Base-by-base conservation (phyloP, 2,888 invertebrate species). In the Rhamphomyia laevipes region DNA sequence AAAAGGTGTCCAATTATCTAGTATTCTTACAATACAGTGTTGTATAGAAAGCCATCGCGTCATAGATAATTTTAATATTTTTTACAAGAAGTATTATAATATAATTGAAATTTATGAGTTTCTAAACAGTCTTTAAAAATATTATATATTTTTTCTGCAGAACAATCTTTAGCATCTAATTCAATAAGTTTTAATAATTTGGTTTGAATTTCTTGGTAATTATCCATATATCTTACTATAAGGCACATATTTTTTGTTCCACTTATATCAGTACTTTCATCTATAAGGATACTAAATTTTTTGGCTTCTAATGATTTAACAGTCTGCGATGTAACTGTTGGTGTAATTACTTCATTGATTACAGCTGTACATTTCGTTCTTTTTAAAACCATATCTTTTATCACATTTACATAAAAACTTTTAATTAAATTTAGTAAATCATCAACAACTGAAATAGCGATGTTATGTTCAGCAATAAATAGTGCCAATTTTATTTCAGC, bases 41-140 rank as follows among this genome's bases (percentile, higher is more conserved):
- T 49, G 48, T 30, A 42, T 45, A 15, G 41, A 45, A 23, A 45
- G 27, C 42, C 49, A 42, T n/a, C 44, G 48, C n/a, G 38, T 44
- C 13, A 30, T 27, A 46, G 27, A 30, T 38, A 27, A 21, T 30
- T 38, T 40, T 46, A 46, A 30, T 30, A 46, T 46, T 37, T 12
- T 17, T 46, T 42, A n/a, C 42, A 43, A 21, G 37, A 37, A 27
- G 17, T 30, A 4, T 48, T 43, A 30, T 27, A 43, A 33, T n/a
- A 18, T 27, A 37, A 23, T 17, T 48, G 48, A 30, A 43, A 37
- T 47, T 41, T 41, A 42, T 43, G 33, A 21, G 12, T 43, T 23
- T n/a, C 21, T 21, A 43, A 16, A 17, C 48, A 43, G 23, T 43
- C 30, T 35, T 43, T 48, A 27, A 43, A 48, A 16, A 31, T 23